Conservation (phyloP, 2,888 invertebrate genomes). For the Lasioglossum oenotherae region DNA sequence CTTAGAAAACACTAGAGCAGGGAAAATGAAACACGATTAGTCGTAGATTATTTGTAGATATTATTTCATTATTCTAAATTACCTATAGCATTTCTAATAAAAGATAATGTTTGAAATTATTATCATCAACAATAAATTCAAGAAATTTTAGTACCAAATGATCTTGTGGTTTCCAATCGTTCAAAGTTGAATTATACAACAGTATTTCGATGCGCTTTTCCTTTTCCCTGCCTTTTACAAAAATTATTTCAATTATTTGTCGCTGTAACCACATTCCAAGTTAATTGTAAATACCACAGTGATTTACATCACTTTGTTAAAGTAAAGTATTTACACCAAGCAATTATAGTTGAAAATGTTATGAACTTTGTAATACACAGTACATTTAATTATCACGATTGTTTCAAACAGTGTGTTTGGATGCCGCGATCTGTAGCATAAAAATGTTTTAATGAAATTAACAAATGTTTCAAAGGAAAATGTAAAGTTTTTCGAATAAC, state of each 20-base stretch:
- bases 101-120: background rate
- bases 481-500: background rate
- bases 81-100: background rate
- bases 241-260: constrained; percentile 8
- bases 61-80: background rate
- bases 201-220: constrained; percentile 31
- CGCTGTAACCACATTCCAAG: constrained; percentile 29
- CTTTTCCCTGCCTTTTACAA: constrained; percentile 53
- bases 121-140: background rate
- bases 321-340: constrained; percentile 18
- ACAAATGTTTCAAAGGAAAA: background rate
- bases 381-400: constrained; percentile 30
- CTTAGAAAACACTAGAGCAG: constrained; percentile 27
- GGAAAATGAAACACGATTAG: constrained; percentile 53
- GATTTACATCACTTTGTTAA: constrained; percentile 27
- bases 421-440: constrained; percentile 17
- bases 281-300: constrained; percentile 16
- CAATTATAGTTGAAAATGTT: constrained; percentile 26
- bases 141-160: background rate
- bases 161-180: background rate
- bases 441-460: constrained; percentile 56
- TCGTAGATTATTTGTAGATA: background rate
- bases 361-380: constrained; percentile 17
- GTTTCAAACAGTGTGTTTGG: constrained; percentile 19
- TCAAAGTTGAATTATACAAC: background rate